phyloP scores from a whole-genome alignment of 1,140 invertebrate genomes.

The Coelopa frigida region DNA sequence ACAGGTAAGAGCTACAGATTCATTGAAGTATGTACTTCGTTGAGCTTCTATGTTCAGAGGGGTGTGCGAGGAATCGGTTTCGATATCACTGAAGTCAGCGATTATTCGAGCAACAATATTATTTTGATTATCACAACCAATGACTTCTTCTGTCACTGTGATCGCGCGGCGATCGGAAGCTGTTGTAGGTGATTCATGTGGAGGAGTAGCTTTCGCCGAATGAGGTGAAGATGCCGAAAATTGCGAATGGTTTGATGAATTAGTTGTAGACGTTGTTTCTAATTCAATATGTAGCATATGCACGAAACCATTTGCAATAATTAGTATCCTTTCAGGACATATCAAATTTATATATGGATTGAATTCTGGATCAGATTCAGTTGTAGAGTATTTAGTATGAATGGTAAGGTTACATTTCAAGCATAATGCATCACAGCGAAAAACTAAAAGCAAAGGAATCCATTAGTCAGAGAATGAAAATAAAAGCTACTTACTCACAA shows the following conservation, averaged over 20 bases:
- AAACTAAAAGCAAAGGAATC: slow-evolving; percentile 23
- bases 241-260: not conserved
- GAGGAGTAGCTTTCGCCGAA: too few relatives aligned
- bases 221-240: too few relatives aligned
- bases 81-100: slow-evolving; percentile 41
- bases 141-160: slow-evolving; percentile 5
- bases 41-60: not conserved
- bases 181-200: slow-evolving; percentile 9
- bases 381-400: slow-evolving; percentile 42
- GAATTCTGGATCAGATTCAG: slow-evolving; percentile 38
- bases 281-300: slow-evolving; percentile 41
- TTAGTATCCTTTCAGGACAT: slow-evolving; percentile 38
- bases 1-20: slow-evolving; percentile 7
- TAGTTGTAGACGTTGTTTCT: slow-evolving; percentile 11
- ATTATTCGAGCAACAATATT: slow-evolving; percentile 40
- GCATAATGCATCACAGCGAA: slow-evolving; percentile 36
- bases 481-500: slow-evolving; percentile 18
- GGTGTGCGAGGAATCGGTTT: slow-evolving; percentile 30
- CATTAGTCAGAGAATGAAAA: not conserved
- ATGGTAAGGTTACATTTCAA: slow-evolving; percentile 43
- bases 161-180: not conserved
- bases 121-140: slow-evolving; percentile 29
- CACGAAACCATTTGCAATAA: slow-evolving; percentile 41
- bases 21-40: slow-evolving; percentile 9
- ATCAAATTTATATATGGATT: slow-evolving; percentile 38